Evolutionary conservation across 2,888 invertebrate genomes (phyloP), one percentile per base, ranked within the genome.

Genomic region (Lycaena phlaeas): DNA sequence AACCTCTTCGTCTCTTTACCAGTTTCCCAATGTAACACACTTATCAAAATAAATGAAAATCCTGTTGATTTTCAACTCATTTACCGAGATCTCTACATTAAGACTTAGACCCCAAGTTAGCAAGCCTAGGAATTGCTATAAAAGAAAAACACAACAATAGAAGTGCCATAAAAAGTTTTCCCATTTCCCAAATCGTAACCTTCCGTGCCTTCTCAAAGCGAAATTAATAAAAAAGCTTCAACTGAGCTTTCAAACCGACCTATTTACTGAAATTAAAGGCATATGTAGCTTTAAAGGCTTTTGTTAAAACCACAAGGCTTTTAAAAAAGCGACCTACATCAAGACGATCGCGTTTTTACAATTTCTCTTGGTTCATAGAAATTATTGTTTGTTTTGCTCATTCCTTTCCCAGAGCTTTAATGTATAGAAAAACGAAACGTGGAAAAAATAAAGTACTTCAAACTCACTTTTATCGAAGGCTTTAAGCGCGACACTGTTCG

Each of bases 261-360:
- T 34, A 34, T 34, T 34, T 34, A 18, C 34, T 22, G 34, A 22
- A 22, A 34, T 34, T 22, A 34, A 34, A 34, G 34, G 34, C 34
- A 22, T 9, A 22, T 34, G 12, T 18, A 31, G 18, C 9, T 22
- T 34, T 12, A 34, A 34, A 29, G 14, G 18, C 12, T 12, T 34
- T 34, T 34, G 34, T 34, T 18, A 22, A 34, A 18, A 34, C 34
- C 34, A 34, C 34, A 22, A 22, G 22, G 34, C 22, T 18, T n/a
- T n/a, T n/a, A n/a, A n/a, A 22, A 34, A 34, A 34, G 18, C 18
- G 12, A 34, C 12, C 22, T 22, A 34, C 22, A 22, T 34, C 10
- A 2, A 9, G 22, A 22, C 9, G 22, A 22, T 22, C 22, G 22
- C 22, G 22, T 34, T 34, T 31, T 14, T 4, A 4, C 22, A 18